Evolutionary conservation across 2,113 vertebrate genomes (phyloP).

Genomic region (Tupaia tana): DNA sequence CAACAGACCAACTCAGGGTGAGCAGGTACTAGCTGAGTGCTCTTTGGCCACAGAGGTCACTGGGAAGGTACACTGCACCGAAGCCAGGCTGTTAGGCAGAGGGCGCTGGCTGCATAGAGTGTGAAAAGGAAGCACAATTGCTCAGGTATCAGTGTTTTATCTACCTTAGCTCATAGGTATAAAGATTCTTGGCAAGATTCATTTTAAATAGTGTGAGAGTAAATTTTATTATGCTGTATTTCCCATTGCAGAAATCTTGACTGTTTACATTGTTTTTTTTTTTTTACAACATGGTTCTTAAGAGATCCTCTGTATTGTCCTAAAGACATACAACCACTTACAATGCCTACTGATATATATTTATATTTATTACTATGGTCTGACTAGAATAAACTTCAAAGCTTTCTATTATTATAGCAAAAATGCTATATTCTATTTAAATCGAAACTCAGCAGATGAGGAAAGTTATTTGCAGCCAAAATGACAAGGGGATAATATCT

Average conservation of each 20-base stretch:
- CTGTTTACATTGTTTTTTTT: background rate
- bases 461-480: conserved; percentile 6
- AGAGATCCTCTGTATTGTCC: background rate
- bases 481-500: background rate
- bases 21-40: accelerated
- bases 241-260: background rate
- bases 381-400: conserved; percentile 26
- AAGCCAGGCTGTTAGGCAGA: background rate
- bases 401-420: background rate
- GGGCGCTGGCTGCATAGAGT: background rate
- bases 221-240: background rate
- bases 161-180: background rate
- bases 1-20: background rate
- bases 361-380: background rate
- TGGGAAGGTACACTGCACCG: background rate
- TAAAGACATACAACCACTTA: conserved; percentile 26
- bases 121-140: background rate
- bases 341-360: background rate
- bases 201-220: background rate
- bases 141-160: background rate
- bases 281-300: conserved; percentile 2
- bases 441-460: background rate
- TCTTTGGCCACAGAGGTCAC: background rate
- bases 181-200: background rate
- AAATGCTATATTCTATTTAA: conserved; percentile 33